Base-by-base conservation (phyloP, 1,140 invertebrate species). In the Tachypleus tridentatus region DNA sequence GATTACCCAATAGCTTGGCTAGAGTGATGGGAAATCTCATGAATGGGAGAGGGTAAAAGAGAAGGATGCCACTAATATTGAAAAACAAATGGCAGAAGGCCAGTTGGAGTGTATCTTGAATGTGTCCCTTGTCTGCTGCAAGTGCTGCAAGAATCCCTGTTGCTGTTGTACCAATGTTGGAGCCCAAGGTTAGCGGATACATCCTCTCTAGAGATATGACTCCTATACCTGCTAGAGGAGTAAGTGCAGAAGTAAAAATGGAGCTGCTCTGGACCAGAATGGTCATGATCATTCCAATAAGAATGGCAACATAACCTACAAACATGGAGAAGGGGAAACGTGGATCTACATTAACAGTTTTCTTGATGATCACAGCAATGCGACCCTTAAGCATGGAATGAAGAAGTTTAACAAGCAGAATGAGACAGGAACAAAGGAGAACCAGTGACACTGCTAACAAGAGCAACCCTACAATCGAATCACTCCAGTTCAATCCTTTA, bases 161-260 rank as follows among this genome's bases (percentile, higher is more conserved):
- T 4, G 81, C 79, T 0, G 84, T 86, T 8, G 84, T 85, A n/a
- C 84, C 84, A 61, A 85, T 77, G 73, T 85, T 85, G 0, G 82
- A 78, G 8, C 84, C 84, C 4, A 85, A 72, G 6, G 82, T 83
- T 6, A 84, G 72, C 0, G 83, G 83, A 72, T 85, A 85, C 69
- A 84, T 80, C 57, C 82, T 70, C 49, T 86, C 82, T 5, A 86
- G 66, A 4, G 76, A 75, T 9, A 86, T 78, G 49, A 85, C 77
- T 1, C 83, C 84, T 6, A 84, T 72, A 7, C 84, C 84, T 5
- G 84, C 83, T 3, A 86, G 74, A 3, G 84, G 84, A 5, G 83
- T 85, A 4, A 86, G 71, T 0, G 82, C 78, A 9, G 84, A 85
- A 3, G 84, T 85, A 72, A 86, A 85, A 49, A 86, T 81, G 11